Conservation (phyloP, 2,113 vertebrate species). For the Caracal caracal region DNA sequence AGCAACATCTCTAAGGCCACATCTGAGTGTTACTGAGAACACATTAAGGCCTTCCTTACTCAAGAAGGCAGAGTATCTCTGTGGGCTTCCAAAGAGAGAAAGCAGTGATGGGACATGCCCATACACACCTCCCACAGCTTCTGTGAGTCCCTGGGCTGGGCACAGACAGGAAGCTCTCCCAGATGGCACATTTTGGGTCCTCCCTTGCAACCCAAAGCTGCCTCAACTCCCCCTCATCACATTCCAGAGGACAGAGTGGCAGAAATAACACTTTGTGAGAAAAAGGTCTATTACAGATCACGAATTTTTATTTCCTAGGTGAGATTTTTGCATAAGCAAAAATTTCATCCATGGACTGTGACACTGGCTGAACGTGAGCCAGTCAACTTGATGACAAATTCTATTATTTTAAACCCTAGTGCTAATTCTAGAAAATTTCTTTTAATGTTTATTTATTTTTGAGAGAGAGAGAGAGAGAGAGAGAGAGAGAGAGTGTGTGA, state of each 20-base stretch:
- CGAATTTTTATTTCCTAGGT: background rate
- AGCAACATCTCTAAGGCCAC: background rate
- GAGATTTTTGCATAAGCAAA: slow-evolving; percentile 14
- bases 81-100: background rate
- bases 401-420: slow-evolving; percentile 13
- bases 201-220: background rate
- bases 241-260: background rate
- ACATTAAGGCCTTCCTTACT: background rate
- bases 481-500: too few relatives aligned
- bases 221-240: background rate
- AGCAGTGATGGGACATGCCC: background rate
- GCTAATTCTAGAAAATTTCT: too few relatives aligned
- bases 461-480: too few relatives aligned
- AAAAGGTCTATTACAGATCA: background rate
- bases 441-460: too few relatives aligned
- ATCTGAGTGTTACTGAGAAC: background rate
- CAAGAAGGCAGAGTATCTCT: background rate
- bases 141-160: background rate
- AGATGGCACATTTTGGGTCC: background rate
- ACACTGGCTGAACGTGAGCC: background rate
- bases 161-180: background rate
- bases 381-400: slow-evolving; percentile 6
- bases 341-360: background rate
- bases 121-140: background rate
- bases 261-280: background rate